Conservation (phyloP, 23 tunicate genomes). For the Clavelina lepadiformis region DNA sequence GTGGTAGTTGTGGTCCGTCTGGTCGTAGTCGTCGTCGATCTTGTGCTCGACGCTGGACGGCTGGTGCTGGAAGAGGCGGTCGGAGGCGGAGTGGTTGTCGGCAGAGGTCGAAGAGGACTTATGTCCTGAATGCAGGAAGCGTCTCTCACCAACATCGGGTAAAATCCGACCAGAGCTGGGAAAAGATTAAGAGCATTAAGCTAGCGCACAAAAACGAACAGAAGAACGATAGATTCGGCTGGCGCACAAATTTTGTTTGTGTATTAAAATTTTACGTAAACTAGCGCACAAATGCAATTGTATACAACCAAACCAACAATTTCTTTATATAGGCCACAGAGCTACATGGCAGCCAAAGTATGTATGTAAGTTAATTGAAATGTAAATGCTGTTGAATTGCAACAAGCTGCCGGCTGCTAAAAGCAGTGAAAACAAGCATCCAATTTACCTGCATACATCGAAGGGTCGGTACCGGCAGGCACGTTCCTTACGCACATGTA, state of each 20-base stretch:
- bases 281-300: too few relatives aligned
- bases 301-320: too few relatives aligned
- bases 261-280: too few relatives aligned
- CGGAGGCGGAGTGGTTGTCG: constrained; percentile 25
- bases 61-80: constrained; percentile 4
- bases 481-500: constrained; percentile 3
- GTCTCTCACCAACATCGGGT: constrained; percentile 21
- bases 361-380: too few relatives aligned
- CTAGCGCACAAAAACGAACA: too few relatives aligned
- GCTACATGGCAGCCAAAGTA: too few relatives aligned
- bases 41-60: constrained; percentile 5
- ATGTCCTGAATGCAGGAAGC: constrained; percentile 46
- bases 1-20: constrained; percentile 11
- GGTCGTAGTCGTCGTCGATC: constrained; percentile 1
- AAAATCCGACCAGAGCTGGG: constrained; percentile 49
- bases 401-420: neutral
- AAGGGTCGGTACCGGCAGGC: constrained; percentile 13
- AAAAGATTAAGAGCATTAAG: too few relatives aligned
- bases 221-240: too few relatives aligned
- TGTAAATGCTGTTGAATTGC: too few relatives aligned
- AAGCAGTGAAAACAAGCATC: neutral
- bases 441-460: constrained; percentile 9
- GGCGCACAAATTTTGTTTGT: too few relatives aligned
- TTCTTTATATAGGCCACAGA: too few relatives aligned
- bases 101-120: constrained; percentile 37